Base-by-base conservation (phyloP, 2,888 invertebrate species). In the Lysandra coridon region DNA sequence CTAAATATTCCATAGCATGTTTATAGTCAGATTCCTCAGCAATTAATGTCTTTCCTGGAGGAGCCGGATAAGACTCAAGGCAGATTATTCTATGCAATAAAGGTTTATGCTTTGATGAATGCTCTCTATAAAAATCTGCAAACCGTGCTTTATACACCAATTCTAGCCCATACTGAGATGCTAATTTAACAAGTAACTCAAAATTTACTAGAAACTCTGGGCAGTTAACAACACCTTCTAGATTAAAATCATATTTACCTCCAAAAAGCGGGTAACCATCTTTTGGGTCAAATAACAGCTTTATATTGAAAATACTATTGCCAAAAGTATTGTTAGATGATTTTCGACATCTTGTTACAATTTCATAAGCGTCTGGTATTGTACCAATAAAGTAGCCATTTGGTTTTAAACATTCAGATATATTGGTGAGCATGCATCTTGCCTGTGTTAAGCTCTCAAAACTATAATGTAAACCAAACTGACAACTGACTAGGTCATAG, bases 171-270 rank as follows among this genome's bases (percentile, higher is more conserved):
- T 95, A 97, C 86, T 96, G 96, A 69, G 95, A 94, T 14, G 97
- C 97, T 79, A 97, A 89, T 86, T 97, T 97, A 73, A 96, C 95
- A 79, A 99, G 95, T 4, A 97, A 95, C 30, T 98, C 98, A 90
- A 99, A 98, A 91, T 99, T 97, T 23, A 99, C 99, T 80, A 99
- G 95, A 94, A 99, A 99, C 90, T 99, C 99, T 1, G 99, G 99
- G 90, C 99, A 99, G 89, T 99, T 97, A 0, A 99, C 99, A 7
- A 99, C 99, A 62, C 98, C 99, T 87, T 99, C 98, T 83, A 99
- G 94, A 86, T 98, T 97, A 90, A 99, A 99, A 91, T 98, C 97
- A 94, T 99, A 99, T 88, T 98, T 98, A 33, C 97, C 98, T 69
- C 99, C 99, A 95, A 99, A 99, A 33, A 99, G 91, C 0, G 98